A percentile compares a stretch with the other conserved stretches of the same genome.
Conservation (phyloP, 2,888 invertebrate genomes). For the Platycnemis pennipes region DNA sequence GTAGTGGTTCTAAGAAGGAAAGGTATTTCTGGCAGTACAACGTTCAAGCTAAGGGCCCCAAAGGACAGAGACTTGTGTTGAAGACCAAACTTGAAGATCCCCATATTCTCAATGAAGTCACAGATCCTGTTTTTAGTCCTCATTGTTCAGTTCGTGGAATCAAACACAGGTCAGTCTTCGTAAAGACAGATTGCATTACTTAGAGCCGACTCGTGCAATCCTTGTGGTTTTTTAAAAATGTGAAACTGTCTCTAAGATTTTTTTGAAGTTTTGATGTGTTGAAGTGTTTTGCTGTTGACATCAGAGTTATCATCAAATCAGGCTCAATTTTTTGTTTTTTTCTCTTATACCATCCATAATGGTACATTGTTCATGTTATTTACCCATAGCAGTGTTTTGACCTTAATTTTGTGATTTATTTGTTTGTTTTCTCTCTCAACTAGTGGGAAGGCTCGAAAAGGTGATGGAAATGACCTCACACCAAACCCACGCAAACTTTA, state of each 20-base stretch:
- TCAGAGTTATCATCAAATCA: too few species aligned
- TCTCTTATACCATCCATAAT: too few species aligned
- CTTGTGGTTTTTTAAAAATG: too few species aligned
- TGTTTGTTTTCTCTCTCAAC: slow-evolving; percentile 48
- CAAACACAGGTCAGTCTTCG: slow-evolving; percentile 86
- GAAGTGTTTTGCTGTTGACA: too few species aligned
- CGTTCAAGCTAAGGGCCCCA: slow-evolving; percentile 98
- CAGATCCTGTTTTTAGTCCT: slow-evolving; percentile 98
- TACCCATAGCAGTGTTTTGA: too few species aligned
- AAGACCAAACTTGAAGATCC: slow-evolving; percentile 94
- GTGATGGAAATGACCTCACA: slow-evolving; percentile 98
- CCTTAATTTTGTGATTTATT: too few species aligned
- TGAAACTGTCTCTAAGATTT: too few species aligned
- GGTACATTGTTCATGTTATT: too few species aligned
- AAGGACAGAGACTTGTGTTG: slow-evolving; percentile 93
- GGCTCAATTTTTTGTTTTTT: too few species aligned
- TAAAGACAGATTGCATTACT: not conserved
- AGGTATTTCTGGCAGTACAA: slow-evolving; percentile 99
- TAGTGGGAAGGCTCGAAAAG: slow-evolving; percentile 95
- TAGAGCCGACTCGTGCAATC: too few species aligned
- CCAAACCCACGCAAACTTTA: slow-evolving; percentile 96
- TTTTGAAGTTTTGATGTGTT: too few species aligned
- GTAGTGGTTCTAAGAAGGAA: slow-evolving; percentile 84
- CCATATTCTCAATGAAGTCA: slow-evolving; percentile 92
- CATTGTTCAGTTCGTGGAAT: slow-evolving; percentile 94